These are phyloP conservation scores for Tautogolabrus adspersus DNA, from an alignment of 2,113 vertebrate species.

Conservation along the genomic window DNA sequence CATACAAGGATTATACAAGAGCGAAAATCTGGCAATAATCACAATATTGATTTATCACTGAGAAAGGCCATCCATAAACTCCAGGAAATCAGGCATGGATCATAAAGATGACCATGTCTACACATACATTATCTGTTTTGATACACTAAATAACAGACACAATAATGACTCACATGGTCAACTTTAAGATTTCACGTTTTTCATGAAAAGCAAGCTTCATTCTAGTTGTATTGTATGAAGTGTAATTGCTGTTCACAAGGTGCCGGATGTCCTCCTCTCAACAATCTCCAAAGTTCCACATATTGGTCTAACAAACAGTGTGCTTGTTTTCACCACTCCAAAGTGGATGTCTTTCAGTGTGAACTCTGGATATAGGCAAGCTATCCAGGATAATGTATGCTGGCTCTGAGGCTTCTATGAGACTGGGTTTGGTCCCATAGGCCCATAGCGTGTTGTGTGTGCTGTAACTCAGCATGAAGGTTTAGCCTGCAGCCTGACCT, in stretches of 20 bases:
- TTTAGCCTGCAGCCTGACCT: slow-evolving; percentile 60
- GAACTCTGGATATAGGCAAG: neutral
- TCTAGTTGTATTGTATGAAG: no score
- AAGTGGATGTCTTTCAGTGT: neutral
- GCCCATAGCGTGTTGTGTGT: slow-evolving; percentile 50
- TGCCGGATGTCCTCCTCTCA: neutral
- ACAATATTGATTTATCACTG: no score
- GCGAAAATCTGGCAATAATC: neutral
- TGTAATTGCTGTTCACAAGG: no score
- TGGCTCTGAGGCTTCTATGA: slow-evolving; percentile 7
- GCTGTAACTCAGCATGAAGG: slow-evolving; percentile 49
- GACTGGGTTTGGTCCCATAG: slow-evolving; percentile 26
- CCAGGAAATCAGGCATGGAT: no score
- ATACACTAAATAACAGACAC: no score
- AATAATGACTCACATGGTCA: no score
- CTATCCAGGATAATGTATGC: neutral
- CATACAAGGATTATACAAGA: neutral
- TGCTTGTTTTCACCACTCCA: neutral
- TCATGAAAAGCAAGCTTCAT: no score
- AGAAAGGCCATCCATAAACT: no score
- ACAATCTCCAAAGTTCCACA: neutral
- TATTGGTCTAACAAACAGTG: neutral
- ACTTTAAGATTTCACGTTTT: no score
- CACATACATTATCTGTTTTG: no score
- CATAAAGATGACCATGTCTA: no score